Evolutionary conservation across 2,113 vertebrate species (phyloP), one percentile per base, ranked within the genome.

Genomic region (Callipepla squamata): DNA sequence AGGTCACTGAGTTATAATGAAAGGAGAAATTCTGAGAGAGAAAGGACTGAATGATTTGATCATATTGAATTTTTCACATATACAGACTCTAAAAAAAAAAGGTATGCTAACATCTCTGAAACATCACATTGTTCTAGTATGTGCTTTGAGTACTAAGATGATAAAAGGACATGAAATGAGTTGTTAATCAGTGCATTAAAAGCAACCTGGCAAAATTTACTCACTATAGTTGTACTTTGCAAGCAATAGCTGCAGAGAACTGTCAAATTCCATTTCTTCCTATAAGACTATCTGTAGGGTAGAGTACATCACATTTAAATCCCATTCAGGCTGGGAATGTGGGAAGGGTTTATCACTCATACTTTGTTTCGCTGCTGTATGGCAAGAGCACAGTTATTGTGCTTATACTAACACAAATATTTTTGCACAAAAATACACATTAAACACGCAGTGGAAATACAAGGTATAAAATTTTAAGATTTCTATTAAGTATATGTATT

Each of bases 201-300:
- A 75, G 7, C 15, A 58, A 40, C 4, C 6, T 6, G 1, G 22
- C 18, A 48, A 25, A n/a, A 63, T 16, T 30, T 28, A 3, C 1
- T 79, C 12, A 42, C 5, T 5, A 2, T 3, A 58, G 36, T 48
- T 72, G 25, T 6, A 16, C 0, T 0, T 7, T 72, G 4, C 67
- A 51, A 81, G n/a, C 9, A 28, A 20, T 8, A 63, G 26, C 53
- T 87, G 19, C 21, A 82, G 45, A 67, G 51, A 75, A 28, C 19
- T 19, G 3, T 11, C n/a, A 58, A 63, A 63, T 45, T 83, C 15
- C 20, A 26, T 61, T 45, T 61, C n/a, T 81, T 69, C 16, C 5
- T 21, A 34, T 57, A 57, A n/a, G 55, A n/a, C 30, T 57, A 32
- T 13, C 5, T 1, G 0, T 50, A 4, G 3, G 4, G 9, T 22